Evolutionary conservation across 2,113 vertebrate genomes (phyloP).

Genomic region (Atrichornis clamosus): DNA sequence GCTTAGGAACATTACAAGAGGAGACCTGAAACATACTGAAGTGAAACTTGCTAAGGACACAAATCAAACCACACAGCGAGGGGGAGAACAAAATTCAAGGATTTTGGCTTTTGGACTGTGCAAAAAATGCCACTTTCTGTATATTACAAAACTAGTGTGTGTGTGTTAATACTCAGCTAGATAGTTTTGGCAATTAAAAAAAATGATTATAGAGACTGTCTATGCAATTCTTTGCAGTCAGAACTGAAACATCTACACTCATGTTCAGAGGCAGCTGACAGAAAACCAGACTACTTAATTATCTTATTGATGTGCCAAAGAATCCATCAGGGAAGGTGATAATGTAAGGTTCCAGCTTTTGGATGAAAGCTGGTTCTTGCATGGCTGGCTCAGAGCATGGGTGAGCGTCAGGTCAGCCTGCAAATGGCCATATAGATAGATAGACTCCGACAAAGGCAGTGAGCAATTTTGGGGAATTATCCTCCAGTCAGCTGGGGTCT

Average conservation of each 20-base stretch:
- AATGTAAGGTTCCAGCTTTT: not conserved
- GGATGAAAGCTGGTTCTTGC: not conserved
- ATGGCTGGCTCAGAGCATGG: not conserved
- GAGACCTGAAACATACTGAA: not conserved
- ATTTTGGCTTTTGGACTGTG: not conserved
- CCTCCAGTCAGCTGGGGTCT: not conserved
- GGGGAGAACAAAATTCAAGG: not conserved
- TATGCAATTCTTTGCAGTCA: not conserved
- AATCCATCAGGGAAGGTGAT: not conserved
- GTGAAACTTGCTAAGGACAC: not conserved
- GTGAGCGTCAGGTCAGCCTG: not conserved
- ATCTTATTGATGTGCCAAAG: not conserved
- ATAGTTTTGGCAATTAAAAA: not conserved
- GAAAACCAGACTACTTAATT: not conserved
- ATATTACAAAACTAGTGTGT: not conserved
- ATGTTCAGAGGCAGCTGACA: not conserved
- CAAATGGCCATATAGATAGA: not conserved
- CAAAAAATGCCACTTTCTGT: not conserved
- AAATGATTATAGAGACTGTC: not conserved
- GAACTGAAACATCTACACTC: not conserved
- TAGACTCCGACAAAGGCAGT: not conserved
- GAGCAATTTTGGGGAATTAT: not conserved
- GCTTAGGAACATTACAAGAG: not conserved
- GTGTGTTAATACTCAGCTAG: not conserved
- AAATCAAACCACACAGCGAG: not conserved